These are phyloP conservation scores for Danio jaintianensis DNA, from an alignment of 2,797 vertebrate genomes.

Conservation along the genomic window DNA sequence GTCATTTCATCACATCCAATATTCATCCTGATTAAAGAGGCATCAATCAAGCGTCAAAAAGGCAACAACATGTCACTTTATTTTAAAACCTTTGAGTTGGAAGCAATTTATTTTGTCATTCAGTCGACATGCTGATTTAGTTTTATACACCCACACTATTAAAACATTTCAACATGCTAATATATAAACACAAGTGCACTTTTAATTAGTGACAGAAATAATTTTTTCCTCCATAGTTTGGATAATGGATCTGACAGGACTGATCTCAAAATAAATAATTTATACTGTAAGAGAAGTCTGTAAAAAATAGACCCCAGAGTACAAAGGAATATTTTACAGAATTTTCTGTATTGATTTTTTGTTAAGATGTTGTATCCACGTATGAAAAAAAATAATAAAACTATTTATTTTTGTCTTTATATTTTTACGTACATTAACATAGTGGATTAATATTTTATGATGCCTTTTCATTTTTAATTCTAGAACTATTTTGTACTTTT, in stretches of 20 bases:
- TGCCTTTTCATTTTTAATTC: neutral
- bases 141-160: neutral
- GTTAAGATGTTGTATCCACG: neutral
- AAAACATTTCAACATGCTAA: constrained; percentile 2
- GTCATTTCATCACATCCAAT: constrained; percentile 22
- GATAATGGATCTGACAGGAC: neutral
- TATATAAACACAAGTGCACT: neutral
- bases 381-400: too few species aligned
- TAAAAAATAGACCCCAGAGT: neutral
- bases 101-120: neutral
- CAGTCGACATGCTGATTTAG: constrained; percentile 16
- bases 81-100: constrained; percentile 21
- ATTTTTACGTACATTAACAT: neutral
- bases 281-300: neutral
- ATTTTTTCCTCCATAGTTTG: neutral
- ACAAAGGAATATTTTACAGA: too few species aligned
- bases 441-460: neutral
- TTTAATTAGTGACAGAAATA: neutral
- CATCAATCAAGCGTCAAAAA: constrained; percentile 26
- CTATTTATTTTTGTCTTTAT: too few species aligned
- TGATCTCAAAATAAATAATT: neutral
- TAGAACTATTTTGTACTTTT: neutral
- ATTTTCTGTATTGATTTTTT: neutral
- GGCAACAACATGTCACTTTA: constrained; percentile 4
- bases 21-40: constrained; percentile 21